A percentile compares a stretch with the other conserved stretches of the same genome.
phyloP scores from a whole-genome alignment of 2,888 invertebrate species.

The Temnothorax rugatulus region DNA sequence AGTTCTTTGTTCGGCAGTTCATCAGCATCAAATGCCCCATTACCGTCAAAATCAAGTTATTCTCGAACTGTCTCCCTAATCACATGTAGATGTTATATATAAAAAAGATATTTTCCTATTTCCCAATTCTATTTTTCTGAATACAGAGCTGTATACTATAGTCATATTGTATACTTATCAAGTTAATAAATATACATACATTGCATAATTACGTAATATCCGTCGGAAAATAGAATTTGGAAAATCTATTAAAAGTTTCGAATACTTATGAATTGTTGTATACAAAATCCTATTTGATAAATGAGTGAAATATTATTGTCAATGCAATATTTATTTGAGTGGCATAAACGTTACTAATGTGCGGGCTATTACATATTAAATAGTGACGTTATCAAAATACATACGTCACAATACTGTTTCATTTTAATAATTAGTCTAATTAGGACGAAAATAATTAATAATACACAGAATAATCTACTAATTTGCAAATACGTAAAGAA shows the following conservation, averaged over 20 bases:
- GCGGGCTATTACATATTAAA: constrained; percentile 7
- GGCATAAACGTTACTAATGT: not conserved
- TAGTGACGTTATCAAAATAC: constrained; percentile 4
- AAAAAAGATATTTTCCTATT: constrained; percentile 7
- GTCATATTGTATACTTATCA: not conserved
- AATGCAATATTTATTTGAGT: constrained; percentile 15
- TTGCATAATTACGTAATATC: not conserved
- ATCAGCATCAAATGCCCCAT: constrained; percentile 50
- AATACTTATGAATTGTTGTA: not conserved
- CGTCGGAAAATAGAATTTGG: not conserved
- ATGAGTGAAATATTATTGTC: not conserved
- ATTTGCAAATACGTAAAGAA: constrained; percentile 10
- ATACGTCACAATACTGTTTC: constrained; percentile 5
- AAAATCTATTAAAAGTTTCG: not conserved
- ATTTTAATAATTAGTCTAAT: constrained; percentile 20
- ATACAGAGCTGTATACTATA: not conserved
- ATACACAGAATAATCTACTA: not conserved
- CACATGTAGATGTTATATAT: not conserved
- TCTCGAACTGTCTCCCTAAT: not conserved
- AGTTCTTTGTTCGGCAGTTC: constrained; percentile 47
- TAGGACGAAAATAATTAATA: not conserved
- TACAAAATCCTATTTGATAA: constrained; percentile 1
- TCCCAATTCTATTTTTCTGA: not conserved
- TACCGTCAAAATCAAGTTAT: constrained; percentile 49
- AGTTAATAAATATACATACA: constrained; percentile 22